A percentile compares a stretch with the other conserved stretches of the same genome.
These are phyloP conservation scores for Tetranychus piercei DNA, from an alignment of 2,888 invertebrate genomes.

Conservation along the genomic window DNA sequence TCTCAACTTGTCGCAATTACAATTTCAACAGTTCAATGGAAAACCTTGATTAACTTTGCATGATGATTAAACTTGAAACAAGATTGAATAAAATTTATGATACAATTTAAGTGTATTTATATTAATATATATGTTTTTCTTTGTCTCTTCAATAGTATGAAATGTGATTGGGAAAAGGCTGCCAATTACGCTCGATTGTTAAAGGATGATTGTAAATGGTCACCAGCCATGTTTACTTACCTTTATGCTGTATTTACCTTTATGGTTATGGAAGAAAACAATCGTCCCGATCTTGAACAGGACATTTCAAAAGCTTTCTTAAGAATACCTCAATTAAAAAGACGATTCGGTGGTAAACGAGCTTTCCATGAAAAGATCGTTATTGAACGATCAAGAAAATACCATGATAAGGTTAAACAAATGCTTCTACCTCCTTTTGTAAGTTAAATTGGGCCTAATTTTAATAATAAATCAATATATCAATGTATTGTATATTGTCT, in stretches of 20 bases:
- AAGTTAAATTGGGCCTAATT: conserved; percentile 26
- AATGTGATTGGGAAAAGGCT: conserved; percentile 57
- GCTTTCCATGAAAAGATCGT: conserved; percentile 92
- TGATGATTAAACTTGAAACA: too few relatives aligned
- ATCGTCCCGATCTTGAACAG: conserved; percentile 25
- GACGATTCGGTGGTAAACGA: conserved; percentile 84
- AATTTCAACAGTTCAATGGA: too few relatives aligned
- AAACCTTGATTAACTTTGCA: too few relatives aligned
- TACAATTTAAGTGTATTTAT: too few relatives aligned
- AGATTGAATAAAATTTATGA: too few relatives aligned
- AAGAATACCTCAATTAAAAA: conserved; percentile 59
- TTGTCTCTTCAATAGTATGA: conserved; percentile 30
- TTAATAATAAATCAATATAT: neutral
- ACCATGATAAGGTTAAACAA: conserved; percentile 49
- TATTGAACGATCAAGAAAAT: conserved; percentile 62
- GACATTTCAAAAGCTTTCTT: conserved; percentile 46
- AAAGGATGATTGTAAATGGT: conserved; percentile 68
- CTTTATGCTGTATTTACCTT: conserved; percentile 64
- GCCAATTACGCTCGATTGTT: conserved; percentile 50
- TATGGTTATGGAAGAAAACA: conserved; percentile 43
- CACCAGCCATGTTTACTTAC: conserved; percentile 73
- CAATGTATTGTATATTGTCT: neutral
- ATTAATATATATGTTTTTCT: too few relatives aligned
- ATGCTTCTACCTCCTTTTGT: conserved; percentile 58
- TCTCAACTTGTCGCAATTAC: too few relatives aligned